A percentile compares a stretch with the other conserved stretches of the same genome.
These are phyloP conservation scores for Ctenodactylus gundi DNA, from an alignment of 2,113 vertebrate genomes.

Conservation along the genomic window DNA sequence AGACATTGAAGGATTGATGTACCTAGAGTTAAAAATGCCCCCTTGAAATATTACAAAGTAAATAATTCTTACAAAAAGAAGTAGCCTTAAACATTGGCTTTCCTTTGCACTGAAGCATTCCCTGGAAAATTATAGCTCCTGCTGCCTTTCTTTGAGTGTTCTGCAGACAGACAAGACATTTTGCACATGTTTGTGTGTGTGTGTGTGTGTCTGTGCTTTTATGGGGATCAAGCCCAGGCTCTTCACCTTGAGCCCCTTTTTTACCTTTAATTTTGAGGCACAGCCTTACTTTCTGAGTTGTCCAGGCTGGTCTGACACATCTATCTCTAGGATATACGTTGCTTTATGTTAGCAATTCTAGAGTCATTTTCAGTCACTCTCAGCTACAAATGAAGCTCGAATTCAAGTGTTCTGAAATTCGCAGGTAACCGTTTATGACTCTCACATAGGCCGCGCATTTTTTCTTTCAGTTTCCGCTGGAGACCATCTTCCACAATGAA, in stretches of 20 bases:
- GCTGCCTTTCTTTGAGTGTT: background rate
- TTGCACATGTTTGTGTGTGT: too few species aligned
- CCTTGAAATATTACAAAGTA: constrained; percentile 71
- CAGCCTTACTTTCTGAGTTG: background rate
- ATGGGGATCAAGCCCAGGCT: too few species aligned
- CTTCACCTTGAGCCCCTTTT: too few species aligned
- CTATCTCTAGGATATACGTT: background rate
- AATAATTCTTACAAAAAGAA: constrained; percentile 73
- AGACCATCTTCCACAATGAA: background rate
- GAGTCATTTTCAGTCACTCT: background rate
- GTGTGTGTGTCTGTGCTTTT: too few species aligned
- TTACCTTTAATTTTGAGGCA: too few species aligned
- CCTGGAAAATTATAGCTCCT: background rate
- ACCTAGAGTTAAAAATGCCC: constrained; percentile 65
- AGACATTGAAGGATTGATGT: constrained; percentile 82
- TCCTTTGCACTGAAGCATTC: background rate
- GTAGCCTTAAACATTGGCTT: constrained; percentile 51
- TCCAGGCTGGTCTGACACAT: background rate
- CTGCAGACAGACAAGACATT: too few species aligned
- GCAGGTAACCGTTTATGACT: background rate
- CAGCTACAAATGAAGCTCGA: background rate
- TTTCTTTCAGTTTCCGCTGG: background rate
- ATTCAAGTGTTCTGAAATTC: constrained; percentile 23
- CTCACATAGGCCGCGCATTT: background rate
- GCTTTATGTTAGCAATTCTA: background rate